Evolutionary conservation across 2,797 vertebrate species (phyloP).

Genomic region (Merluccius polli): DNA sequence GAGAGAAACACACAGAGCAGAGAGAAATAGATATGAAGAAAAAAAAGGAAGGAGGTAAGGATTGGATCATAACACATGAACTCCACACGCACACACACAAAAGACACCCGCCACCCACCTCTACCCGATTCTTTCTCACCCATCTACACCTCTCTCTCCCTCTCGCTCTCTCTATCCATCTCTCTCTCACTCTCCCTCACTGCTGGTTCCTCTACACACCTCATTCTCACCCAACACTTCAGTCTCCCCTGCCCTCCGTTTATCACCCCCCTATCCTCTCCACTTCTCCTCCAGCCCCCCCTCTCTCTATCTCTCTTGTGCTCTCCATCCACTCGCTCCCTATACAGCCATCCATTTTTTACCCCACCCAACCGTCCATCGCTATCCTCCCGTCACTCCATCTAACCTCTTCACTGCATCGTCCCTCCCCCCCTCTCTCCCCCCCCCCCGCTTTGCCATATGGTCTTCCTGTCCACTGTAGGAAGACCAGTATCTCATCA

Average conservation of each 20-base stretch:
- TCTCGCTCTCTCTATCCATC: neutral
- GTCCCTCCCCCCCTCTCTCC: slow-evolving; percentile 31
- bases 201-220: neutral
- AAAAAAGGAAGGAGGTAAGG: neutral
- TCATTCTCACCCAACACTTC: neutral
- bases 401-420: slow-evolving; percentile 27
- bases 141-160: slow-evolving; percentile 47
- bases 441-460: slow-evolving; percentile 65
- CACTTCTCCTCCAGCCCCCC: neutral
- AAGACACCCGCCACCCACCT: slow-evolving; percentile 55
- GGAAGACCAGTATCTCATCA: slow-evolving; percentile 44
- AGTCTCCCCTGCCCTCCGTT: neutral
- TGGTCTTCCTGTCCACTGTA: slow-evolving; percentile 55
- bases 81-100: slow-evolving; percentile 54
- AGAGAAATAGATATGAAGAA: neutral
- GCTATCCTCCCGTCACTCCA: neutral
- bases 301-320: slow-evolving; percentile 5
- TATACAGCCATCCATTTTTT: neutral
- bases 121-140: slow-evolving; percentile 55
- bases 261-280: neutral
- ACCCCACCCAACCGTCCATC: neutral
- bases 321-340: neutral
- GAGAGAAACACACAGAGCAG: slow-evolving; percentile 3
- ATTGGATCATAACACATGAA: slow-evolving; percentile 55
- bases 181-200: slow-evolving; percentile 14